Base-by-base conservation (phyloP, 2,113 vertebrate genomes). In the Vulpes vulpes region DNA sequence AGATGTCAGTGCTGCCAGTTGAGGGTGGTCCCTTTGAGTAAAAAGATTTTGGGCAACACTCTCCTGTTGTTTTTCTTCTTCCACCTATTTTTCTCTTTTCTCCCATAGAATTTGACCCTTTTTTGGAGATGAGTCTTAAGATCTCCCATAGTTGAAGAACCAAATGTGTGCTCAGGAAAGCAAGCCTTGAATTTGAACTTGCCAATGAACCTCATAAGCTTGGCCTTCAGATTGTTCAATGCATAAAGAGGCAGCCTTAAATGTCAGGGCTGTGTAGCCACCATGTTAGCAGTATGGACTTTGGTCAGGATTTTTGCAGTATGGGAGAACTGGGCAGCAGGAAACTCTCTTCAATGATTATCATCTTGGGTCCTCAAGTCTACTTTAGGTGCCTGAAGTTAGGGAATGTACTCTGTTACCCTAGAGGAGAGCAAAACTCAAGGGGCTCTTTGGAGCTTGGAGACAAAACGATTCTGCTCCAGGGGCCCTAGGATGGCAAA, bases 101-200 rank as follows among this genome's bases (percentile, higher is more conserved):
- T 27, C 6, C 91, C 43, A 11, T 17, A 55, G 76, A 95, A 8
- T n/a, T 60, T 74, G 6, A 62, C 7, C 4, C 80, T 91, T 90
- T 80, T 80, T 20, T 74, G 67, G 53, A 86, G 8, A 43, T n/a
- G 55, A 2, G 22, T 64, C 51, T 23, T 92, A 89, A 80, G 16
- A 35, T 89, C 43, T 4, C 9, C 22, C 49, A 17, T 89, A 65
- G 60, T 43, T 53, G 49, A 92, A 91, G 55, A 92, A 80, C 71
- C 8, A 91, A 86, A 91, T 62, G 3, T 25, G 17, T 78, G 19
- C 15, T 69, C 27, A 73, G 22, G 64, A 90, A 95, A 92, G 32
- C 38, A 73, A 84, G 62, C 10, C 92, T 78, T 82, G 55, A 87
- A 84, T 88, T 87, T 32, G 23, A 76, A 64, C 64, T 92, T 86